A percentile compares a stretch with the other conserved stretches of the same genome.
Conservation (phyloP, 1,140 invertebrate species). For the Brachystomella parvula region DNA sequence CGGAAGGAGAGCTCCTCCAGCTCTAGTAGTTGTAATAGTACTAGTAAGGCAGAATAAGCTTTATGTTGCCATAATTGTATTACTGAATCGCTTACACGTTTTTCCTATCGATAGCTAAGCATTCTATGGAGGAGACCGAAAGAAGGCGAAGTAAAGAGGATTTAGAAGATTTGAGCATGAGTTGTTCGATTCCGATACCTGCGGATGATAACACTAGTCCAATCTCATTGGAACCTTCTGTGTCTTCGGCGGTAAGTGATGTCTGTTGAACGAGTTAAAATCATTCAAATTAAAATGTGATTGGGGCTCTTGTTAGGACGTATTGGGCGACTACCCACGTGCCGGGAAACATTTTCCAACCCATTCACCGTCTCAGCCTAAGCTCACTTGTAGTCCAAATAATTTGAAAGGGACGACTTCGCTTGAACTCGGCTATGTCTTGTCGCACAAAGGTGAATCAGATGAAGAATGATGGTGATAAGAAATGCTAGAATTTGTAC, state of each 20-base stretch:
- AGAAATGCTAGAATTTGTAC: background rate
- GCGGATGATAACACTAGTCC: conserved; percentile 7
- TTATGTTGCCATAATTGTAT: too few species aligned
- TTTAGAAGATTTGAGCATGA: background rate
- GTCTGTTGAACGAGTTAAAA: background rate
- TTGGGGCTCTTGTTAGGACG: conserved; percentile 1
- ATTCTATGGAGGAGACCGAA: too few species aligned
- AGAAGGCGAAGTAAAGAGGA: background rate
- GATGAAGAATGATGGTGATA: background rate
- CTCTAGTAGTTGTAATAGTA: conserved; percentile 42
- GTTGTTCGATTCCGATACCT: background rate
- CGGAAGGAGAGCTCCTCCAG: conserved; percentile 82
- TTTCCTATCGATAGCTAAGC: too few species aligned
- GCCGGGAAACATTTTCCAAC: conserved; percentile 19
- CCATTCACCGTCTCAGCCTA: conserved; percentile 31
- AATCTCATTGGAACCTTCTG: conserved; percentile 32
- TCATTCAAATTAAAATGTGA: background rate
- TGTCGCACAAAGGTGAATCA: conserved; percentile 20
- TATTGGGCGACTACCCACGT: conserved; percentile 14
- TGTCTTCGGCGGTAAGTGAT: conserved; percentile 24
- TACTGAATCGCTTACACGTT: too few species aligned
- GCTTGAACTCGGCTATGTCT: conserved; percentile 23
- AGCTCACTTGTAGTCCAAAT: conserved; percentile 24
- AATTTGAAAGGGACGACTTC: conserved; percentile 32
- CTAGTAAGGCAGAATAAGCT: too few species aligned